Evolutionary conservation across 2,888 invertebrate genomes (phyloP), one percentile per base, ranked within the genome.

Genomic region (Chymomyza fuscimana): DNA sequence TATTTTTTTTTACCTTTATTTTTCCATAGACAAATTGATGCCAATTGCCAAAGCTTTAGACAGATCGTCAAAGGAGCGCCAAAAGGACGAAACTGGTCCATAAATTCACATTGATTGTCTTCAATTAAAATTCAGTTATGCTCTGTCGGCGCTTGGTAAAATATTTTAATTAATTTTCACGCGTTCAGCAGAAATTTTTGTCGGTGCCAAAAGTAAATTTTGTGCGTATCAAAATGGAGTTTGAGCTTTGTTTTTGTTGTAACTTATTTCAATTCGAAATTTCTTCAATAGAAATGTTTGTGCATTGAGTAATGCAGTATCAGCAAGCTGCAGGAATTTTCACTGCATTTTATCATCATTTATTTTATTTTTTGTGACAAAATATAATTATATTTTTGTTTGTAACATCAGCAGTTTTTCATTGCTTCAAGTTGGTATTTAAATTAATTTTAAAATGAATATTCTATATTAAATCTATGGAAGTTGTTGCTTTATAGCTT

Each of bases 71-170:
- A 54, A 54, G 16, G 19, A 54, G 66, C 63, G 32, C 32, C 32
- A 32, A 32, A 32, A 32, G 32, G 32, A 32, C 32, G 32, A 70
- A 79, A 69, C 82, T 77, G 77, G 73, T 77, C 73, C 76, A 89
- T 89, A 86, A 89, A 90, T 90, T 90, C 88, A 87, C 90, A 91
- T 91, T 91, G 91, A 91, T 91, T 91, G 91, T 86, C 89, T 91
- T 87, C 91, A 91, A 91, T 91, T 91, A 91, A 91, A 90, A 91
- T 91, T 91, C 91, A 91, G 90, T 90, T 91, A 89, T 91, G 89
- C 88, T 86, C 82, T 78, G 80, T 71, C 86, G 83, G 83, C 81
- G 83, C 69, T 81, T 80, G 81, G 81, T 79, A 86, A 81, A 88
- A 88, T 88, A 91, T 91, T 91, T 91, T 91, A 91, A 91, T 91